Base-by-base conservation (phyloP, 2,888 invertebrate species). In the Platypus cylindrus region DNA sequence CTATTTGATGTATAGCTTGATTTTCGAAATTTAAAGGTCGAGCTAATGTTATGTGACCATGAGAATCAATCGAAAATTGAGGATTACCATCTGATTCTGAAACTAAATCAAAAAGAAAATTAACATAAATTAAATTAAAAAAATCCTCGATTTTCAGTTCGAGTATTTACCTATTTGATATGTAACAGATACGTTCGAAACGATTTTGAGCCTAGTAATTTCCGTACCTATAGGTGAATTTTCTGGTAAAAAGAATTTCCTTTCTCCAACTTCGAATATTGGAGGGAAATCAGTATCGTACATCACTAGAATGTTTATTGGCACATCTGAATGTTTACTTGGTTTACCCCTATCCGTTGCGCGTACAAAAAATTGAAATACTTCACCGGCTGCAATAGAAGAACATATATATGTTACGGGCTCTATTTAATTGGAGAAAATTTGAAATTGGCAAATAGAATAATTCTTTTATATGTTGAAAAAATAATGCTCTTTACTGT, bases 281-380 rank as follows among this genome's bases (percentile, higher is more conserved):
- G 90, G 91, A 18, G 85, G 75, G 25, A 60, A 56, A 51, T 79
- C 78, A 38, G 70, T 69, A 2, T 75, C 62, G 30, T 73, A 73
- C 68, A 83, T 79, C 46, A 94, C 73, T 54, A 75, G 71, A 48
- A 94, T 74, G 39, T 75, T 73, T 17, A 94, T 75, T 4, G 90
- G 81, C 34, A 87, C 82, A 56, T 87, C 84, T 23, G 75, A 73
- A 58, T 85, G 79, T 45, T 80, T 76, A 26, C 81, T 74, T 37
- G 71, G 73, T 9, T 68, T 66, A 1, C 90, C 90, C 51, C 71
- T 72, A 65, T 94, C 93, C 32, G 75, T 75, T 11, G 89, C 94
- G 40, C 86, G 74, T 32, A 94, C 79, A 64, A 91, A 90, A 59
- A 93, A 82, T 64, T 86, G 86, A 59, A 87, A 78, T 34, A 78